Conservation (phyloP, 2,797 vertebrate species). For the Epinephelus malabaricus region DNA sequence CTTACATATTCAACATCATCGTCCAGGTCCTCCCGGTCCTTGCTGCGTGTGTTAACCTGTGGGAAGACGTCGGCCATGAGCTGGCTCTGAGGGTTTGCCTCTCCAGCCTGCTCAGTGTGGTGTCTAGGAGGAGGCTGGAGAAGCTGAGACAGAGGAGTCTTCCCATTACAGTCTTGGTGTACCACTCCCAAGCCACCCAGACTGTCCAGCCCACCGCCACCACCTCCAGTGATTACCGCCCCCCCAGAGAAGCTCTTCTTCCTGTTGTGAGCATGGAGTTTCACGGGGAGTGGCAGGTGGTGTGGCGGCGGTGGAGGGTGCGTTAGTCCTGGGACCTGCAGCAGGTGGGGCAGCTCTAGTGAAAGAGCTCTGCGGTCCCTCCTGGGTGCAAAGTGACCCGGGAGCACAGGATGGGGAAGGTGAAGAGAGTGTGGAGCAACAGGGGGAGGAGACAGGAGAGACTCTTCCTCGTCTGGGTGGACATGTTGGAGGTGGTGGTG, state of each 20-base stretch:
- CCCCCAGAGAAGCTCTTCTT: conserved; percentile 86
- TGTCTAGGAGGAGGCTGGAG: conserved; percentile 66
- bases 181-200: conserved; percentile 64
- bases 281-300: conserved; percentile 63
- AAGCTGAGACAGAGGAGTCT: conserved; percentile 88
- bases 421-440: conserved; percentile 67
- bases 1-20: conserved; percentile 97
- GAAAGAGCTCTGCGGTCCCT: conserved; percentile 94
- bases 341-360: conserved; percentile 90
- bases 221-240: conserved; percentile 32
- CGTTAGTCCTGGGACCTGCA: conserved; percentile 81
- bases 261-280: conserved; percentile 73
- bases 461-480: conserved; percentile 89
- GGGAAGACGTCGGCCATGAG: conserved; percentile 93
- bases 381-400: conserved; percentile 77
- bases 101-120: conserved; percentile 48
- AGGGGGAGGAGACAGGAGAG: conserved; percentile 87
- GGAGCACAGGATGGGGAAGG: conserved; percentile 73
- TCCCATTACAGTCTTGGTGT: conserved; percentile 94
- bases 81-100: conserved; percentile 63
- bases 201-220: conserved; percentile 25
- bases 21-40: conserved; percentile 91
- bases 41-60: conserved; percentile 92
- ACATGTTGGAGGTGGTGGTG: conserved; percentile 76
- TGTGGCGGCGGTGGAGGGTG: conserved; percentile 56